Conservation (phyloP, 2,797 vertebrate genomes). For the Dicrostonyx torquatus region DNA sequence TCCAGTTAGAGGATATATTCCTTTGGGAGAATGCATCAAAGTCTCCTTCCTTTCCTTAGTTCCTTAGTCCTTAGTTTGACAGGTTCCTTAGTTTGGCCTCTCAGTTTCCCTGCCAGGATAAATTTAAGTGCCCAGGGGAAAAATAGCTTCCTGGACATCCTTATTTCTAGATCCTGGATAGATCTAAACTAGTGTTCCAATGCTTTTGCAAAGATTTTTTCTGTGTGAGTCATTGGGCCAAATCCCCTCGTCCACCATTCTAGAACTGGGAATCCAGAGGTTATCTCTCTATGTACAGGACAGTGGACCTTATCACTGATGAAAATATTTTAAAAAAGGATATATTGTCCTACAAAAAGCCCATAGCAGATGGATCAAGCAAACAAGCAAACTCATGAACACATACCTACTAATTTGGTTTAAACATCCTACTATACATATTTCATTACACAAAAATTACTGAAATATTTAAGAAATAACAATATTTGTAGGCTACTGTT, state of each 20-base stretch:
- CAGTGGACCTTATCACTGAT: slow-evolving; percentile 6
- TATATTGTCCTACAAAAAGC: slow-evolving; percentile 32
- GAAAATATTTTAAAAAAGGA: slow-evolving; percentile 3
- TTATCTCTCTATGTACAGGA: slow-evolving; percentile 19
- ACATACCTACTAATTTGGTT: slow-evolving; percentile 7
- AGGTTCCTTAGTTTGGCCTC: background rate
- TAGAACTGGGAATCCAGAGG: slow-evolving; percentile 2
- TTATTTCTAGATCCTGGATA: background rate
- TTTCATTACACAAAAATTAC: slow-evolving; percentile 35
- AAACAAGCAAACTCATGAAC: slow-evolving; percentile 13
- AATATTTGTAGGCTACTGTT: slow-evolving; percentile 28
- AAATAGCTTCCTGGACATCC: background rate
- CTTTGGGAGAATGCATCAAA: background rate
- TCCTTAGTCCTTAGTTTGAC: background rate
- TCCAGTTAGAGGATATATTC: background rate
- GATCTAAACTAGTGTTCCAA: background rate
- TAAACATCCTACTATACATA: slow-evolving; percentile 34
- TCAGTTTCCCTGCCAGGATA: background rate
- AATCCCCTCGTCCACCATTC: background rate
- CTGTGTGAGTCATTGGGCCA: background rate
- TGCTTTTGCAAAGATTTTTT: slow-evolving; percentile 1
- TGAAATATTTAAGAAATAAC: slow-evolving; percentile 47
- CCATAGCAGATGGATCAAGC: slow-evolving; percentile 14
- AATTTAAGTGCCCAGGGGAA: background rate
- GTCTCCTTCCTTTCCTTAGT: background rate